phyloP scores from a whole-genome alignment of 2,888 invertebrate species.

The Glaucopsyche alexis region DNA sequence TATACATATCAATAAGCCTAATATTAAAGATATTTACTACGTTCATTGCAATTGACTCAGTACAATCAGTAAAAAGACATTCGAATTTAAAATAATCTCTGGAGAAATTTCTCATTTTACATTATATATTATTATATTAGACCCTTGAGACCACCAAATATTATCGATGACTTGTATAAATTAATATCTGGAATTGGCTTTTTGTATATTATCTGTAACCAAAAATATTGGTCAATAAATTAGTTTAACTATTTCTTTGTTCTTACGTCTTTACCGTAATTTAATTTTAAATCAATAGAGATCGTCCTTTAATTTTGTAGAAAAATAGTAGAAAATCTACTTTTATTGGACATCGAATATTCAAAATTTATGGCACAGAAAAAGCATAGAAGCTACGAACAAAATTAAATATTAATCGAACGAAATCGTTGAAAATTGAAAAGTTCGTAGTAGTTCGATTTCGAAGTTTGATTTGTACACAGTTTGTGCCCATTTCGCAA shows the following conservation, averaged over 20 bases:
- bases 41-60: not conserved
- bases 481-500: constrained; percentile 35
- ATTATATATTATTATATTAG: not conserved
- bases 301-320: not conserved
- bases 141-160: too few relatives aligned
- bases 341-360: not conserved
- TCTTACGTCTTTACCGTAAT: not conserved
- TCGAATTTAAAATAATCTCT: not conserved
- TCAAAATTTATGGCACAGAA: not conserved
- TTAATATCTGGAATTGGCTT: too few relatives aligned
- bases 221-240: not conserved
- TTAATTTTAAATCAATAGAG: not conserved
- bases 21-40: not conserved
- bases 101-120: not conserved
- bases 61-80: not conserved
- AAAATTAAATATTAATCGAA: constrained; percentile 16
- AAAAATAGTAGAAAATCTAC: not conserved
- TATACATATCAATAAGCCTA: too few relatives aligned
- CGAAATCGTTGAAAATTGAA: constrained; percentile 2
- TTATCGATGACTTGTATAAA: too few relatives aligned
- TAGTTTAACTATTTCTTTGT: not conserved
- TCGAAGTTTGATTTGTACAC: not conserved
- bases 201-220: too few relatives aligned
- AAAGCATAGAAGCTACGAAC: not conserved
- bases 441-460: not conserved